phyloP scores from a whole-genome alignment of 2,888 invertebrate species.

The Celastrina argiolus region DNA sequence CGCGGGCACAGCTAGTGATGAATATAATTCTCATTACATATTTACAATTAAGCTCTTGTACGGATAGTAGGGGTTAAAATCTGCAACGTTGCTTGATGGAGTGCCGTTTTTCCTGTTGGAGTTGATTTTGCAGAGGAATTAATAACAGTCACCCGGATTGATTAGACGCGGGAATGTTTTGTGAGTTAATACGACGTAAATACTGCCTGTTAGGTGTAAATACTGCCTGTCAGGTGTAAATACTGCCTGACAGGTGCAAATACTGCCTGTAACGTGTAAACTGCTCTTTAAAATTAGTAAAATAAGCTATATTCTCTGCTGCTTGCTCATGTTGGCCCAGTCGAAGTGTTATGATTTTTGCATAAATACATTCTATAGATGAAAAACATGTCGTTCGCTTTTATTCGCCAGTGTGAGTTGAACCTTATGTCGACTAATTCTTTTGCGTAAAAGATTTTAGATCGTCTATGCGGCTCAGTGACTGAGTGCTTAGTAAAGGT shows the following conservation, averaged over 20 bases:
- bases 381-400: too few relatives aligned
- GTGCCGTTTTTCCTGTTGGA: slow-evolving; percentile 60
- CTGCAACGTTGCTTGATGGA: slow-evolving; percentile 72
- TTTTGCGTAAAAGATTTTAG: too few relatives aligned
- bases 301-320: background rate
- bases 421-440: too few relatives aligned
- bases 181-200: slow-evolving; percentile 26
- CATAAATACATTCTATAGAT: too few relatives aligned
- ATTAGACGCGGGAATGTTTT: slow-evolving; percentile 54
- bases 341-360: too few relatives aligned
- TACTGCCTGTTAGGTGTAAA: background rate
- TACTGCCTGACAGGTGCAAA: background rate
- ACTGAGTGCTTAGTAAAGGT: too few relatives aligned
- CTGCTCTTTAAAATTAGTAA: background rate
- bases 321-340: too few relatives aligned
- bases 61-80: slow-evolving; percentile 51
- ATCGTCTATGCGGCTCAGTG: too few relatives aligned
- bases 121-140: slow-evolving; percentile 51
- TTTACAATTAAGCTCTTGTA: slow-evolving; percentile 29
- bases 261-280: too few relatives aligned
- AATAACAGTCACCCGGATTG: slow-evolving; percentile 61
- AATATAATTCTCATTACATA: too few relatives aligned
- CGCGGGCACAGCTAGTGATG: too few relatives aligned
- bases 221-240: background rate
- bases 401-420: too few relatives aligned